These are phyloP conservation scores for Thysanoteuthis rhombus DNA, from an alignment of 2,888 invertebrate genomes.

Conservation along the genomic window DNA sequence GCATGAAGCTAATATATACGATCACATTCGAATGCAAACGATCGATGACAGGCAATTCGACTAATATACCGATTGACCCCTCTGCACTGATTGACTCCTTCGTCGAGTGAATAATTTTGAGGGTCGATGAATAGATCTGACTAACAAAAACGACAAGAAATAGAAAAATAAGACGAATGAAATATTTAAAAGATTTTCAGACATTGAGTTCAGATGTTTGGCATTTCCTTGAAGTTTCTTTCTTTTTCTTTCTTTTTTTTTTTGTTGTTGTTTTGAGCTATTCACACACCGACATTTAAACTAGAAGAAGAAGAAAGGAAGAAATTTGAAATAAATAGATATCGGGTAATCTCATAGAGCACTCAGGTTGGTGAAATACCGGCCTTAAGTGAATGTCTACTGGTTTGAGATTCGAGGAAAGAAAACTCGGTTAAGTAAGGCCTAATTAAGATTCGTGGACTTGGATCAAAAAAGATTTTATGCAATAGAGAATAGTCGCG, in stretches of 20 bases:
- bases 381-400: too few species aligned
- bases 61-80: neutral
- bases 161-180: neutral
- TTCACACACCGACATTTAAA: too few species aligned
- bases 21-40: too few species aligned
- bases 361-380: too few species aligned
- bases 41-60: neutral
- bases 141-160: too few species aligned
- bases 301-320: too few species aligned
- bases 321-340: neutral
- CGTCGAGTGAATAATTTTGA: neutral
- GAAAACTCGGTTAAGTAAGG: neutral
- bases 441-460: neutral
- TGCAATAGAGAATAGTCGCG: neutral
- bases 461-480: neutral
- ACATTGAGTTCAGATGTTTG: neutral
- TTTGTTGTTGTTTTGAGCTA: too few species aligned
- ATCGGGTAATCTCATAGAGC: neutral
- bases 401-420: too few species aligned
- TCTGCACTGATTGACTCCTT: neutral
- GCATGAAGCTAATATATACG: too few species aligned
- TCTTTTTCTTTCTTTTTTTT: too few species aligned
- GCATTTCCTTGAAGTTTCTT: too few species aligned
- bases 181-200: neutral
- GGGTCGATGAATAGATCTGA: neutral